These are phyloP conservation scores for Micronisus gabar DNA, from an alignment of 2,113 vertebrate species.

Conservation along the genomic window DNA sequence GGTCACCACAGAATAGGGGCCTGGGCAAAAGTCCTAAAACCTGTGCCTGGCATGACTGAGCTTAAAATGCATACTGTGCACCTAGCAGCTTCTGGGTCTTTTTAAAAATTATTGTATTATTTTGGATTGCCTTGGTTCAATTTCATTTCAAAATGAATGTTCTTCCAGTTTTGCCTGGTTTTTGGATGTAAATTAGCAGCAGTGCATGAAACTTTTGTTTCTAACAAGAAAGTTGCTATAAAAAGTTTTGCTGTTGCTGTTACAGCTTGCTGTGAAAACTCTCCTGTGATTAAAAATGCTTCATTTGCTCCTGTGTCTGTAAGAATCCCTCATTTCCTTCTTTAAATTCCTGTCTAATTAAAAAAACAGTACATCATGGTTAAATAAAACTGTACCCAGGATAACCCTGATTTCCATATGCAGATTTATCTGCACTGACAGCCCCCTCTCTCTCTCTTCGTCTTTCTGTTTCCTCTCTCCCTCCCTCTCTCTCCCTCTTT, in stretches of 20 bases:
- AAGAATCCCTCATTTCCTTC: slow-evolving; percentile 60
- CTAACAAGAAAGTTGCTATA: slow-evolving; percentile 42
- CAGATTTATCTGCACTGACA: slow-evolving; percentile 92
- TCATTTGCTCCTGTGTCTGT: slow-evolving; percentile 27
- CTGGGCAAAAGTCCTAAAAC: neutral
- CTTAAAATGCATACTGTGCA: neutral
- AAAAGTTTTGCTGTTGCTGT: slow-evolving; percentile 57
- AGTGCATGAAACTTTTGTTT: neutral
- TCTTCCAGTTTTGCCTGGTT: neutral
- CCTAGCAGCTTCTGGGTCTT: neutral
- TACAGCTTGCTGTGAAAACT: slow-evolving; percentile 16
- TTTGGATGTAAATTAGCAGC: neutral
- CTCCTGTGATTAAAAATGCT: slow-evolving; percentile 7
- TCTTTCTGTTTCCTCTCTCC: slow-evolving; percentile 58
- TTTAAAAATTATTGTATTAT: neutral
- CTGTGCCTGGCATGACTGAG: neutral
- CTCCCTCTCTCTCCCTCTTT: slow-evolving; percentile 66
- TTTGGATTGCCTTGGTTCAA: neutral
- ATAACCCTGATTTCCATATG: slow-evolving; percentile 98
- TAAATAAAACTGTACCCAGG: slow-evolving; percentile 87
- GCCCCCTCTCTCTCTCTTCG: slow-evolving; percentile 70
- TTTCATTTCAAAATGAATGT: neutral
- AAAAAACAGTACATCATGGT: slow-evolving; percentile 81
- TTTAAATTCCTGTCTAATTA: slow-evolving; percentile 78
- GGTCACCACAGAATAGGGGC: neutral